phyloP scores from a whole-genome alignment of 2,113 vertebrate species.

The Telmatochromis sp. region DNA sequence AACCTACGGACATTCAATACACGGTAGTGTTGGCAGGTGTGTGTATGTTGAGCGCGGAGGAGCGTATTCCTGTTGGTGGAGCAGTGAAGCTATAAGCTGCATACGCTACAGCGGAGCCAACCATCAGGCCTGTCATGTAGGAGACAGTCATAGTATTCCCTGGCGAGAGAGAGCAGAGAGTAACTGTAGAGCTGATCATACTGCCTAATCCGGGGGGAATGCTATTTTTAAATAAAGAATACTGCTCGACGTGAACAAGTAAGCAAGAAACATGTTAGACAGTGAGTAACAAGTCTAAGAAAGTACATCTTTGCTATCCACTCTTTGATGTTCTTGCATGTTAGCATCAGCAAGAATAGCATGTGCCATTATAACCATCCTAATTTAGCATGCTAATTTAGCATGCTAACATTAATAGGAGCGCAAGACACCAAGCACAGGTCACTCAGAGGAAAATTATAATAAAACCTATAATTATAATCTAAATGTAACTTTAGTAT shows the following conservation, averaged over 20 bases:
- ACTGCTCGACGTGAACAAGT: background rate
- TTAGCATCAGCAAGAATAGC: background rate
- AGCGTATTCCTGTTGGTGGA: constrained; percentile 62
- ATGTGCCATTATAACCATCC: background rate
- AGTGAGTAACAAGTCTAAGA: background rate
- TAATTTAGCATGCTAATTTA: background rate
- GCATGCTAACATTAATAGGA: background rate
- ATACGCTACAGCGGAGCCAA: constrained; percentile 91
- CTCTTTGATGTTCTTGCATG: background rate
- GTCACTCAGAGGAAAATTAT: background rate
- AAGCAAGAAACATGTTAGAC: background rate
- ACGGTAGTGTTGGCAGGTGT: constrained; percentile 55
- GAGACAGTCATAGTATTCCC: constrained; percentile 99
- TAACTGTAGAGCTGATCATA: background rate
- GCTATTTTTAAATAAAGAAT: background rate
- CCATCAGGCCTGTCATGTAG: constrained; percentile 92
- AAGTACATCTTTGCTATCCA: background rate
- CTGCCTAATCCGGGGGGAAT: background rate
- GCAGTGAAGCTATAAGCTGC: constrained; percentile 87
- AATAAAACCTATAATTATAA: background rate
- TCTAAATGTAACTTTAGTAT: background rate
- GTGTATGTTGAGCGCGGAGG: constrained; percentile 33
- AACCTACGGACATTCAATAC: constrained; percentile 61
- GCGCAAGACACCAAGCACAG: background rate
- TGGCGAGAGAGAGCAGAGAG: constrained; percentile 29